These are phyloP conservation scores for Timema podura DNA, from an alignment of 2,888 invertebrate species.

Conservation along the genomic window DNA sequence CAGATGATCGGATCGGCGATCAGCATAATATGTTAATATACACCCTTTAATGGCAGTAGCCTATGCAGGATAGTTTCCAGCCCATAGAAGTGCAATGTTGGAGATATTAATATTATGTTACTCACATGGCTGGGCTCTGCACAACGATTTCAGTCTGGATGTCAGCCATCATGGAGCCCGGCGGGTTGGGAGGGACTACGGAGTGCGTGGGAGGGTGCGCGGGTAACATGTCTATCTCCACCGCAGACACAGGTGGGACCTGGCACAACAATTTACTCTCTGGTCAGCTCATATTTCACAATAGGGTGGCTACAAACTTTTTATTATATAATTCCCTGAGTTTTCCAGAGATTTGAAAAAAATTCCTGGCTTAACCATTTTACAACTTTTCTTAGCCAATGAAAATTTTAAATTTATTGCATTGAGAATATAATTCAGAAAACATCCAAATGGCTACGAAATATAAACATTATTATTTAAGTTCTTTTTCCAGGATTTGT, in stretches of 20 bases:
- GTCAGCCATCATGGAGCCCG: slow-evolving; percentile 32
- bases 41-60: too few relatives aligned
- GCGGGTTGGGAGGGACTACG: slow-evolving; percentile 29
- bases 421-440: too few relatives aligned
- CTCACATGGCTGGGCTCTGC: slow-evolving; percentile 34
- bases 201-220: slow-evolving; percentile 10
- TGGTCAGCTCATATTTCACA: background rate
- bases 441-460: too few relatives aligned
- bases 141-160: slow-evolving; percentile 40
- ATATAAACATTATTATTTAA: too few relatives aligned
- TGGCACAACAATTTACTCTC: background rate
- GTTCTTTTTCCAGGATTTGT: too few relatives aligned
- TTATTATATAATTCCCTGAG: too few relatives aligned
- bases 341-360: too few relatives aligned
- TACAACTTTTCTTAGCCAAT: too few relatives aligned
- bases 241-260: slow-evolving; percentile 22
- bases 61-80: background rate
- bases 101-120: slow-evolving; percentile 15
- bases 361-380: too few relatives aligned
- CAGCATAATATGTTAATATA: too few relatives aligned
- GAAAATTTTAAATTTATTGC: too few relatives aligned
- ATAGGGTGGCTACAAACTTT: background rate
- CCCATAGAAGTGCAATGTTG: slow-evolving; percentile 40
- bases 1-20: too few relatives aligned
- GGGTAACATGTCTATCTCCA: slow-evolving; percentile 27